phyloP scores from a whole-genome alignment of 2,888 invertebrate genomes.

The Sympetrum striolatum region DNA sequence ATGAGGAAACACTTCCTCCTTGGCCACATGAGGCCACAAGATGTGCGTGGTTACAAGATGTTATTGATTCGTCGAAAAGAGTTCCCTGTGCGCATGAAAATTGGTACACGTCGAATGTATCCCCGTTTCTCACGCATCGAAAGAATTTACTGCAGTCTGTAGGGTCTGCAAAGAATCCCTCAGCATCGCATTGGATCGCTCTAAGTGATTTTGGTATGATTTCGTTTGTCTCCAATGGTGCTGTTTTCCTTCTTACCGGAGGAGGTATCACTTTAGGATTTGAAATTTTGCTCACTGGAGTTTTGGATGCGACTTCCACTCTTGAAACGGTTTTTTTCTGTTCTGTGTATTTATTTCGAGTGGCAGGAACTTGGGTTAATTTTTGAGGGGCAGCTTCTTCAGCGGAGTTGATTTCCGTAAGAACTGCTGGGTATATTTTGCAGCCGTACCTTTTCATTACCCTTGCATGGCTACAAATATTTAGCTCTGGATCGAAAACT shows the following conservation, averaged over 20 bases:
- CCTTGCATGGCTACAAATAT: conserved; percentile 73
- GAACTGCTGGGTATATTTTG: neutral
- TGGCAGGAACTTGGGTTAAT: neutral
- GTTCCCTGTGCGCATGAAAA: conserved; percentile 72
- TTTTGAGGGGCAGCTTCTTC: neutral
- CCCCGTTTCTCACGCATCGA: conserved; percentile 49
- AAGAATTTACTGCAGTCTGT: conserved; percentile 41
- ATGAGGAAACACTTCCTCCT: neutral
- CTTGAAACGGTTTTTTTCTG: neutral
- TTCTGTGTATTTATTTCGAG: neutral
- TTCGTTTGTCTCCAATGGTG: neutral
- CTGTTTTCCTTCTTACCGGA: neutral
- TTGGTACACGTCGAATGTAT: conserved; percentile 57
- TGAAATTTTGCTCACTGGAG: neutral
- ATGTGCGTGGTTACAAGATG: conserved; percentile 68
- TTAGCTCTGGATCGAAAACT: conserved; percentile 72
- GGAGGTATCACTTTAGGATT: neutral
- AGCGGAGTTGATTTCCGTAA: neutral
- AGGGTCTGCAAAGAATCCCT: conserved; percentile 28
- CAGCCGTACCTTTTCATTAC: neutral
- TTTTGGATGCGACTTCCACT: neutral
- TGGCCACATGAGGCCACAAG: conserved; percentile 58
- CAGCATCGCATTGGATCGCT: neutral
- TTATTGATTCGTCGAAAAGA: conserved; percentile 71
- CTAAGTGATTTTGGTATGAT: neutral